Evolutionary conservation across 2,113 vertebrate genomes (phyloP).

Genomic region (Syrrhaptes paradoxus): DNA sequence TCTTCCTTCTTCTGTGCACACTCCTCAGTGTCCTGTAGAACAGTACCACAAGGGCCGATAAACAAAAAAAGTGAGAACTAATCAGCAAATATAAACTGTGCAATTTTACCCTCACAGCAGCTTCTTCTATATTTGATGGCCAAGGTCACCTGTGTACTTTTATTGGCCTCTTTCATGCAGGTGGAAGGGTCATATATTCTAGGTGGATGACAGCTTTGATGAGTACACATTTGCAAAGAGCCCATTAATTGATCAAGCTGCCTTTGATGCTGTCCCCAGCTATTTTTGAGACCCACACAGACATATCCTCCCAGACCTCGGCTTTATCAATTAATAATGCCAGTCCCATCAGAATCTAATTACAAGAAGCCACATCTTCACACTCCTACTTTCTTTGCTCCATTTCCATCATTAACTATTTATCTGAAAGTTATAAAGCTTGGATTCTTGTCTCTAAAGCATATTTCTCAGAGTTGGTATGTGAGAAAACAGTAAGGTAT

Average conservation of each 20-base stretch:
- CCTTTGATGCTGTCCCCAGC: constrained; percentile 98
- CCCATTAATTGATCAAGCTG: constrained; percentile 96
- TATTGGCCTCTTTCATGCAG: constrained; percentile 86
- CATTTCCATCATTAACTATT: constrained; percentile 97
- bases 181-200: constrained; percentile 88
- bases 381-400: constrained; percentile 85
- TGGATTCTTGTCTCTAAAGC: constrained; percentile 83
- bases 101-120: constrained; percentile 79
- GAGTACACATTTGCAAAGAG: constrained; percentile 90
- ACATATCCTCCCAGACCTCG: constrained; percentile 88
- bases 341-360: constrained; percentile 96
- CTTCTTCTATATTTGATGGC: constrained; percentile 84
- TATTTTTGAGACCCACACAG: constrained; percentile 91
- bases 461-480: constrained; percentile 71
- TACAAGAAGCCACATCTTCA: constrained; percentile 95
- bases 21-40: constrained; percentile 86
- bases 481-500: constrained; percentile 75
- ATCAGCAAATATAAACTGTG: constrained; percentile 83
- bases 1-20: constrained; percentile 82
- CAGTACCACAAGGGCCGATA: constrained; percentile 77
- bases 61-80: constrained; percentile 82
- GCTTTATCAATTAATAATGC: constrained; percentile 99
- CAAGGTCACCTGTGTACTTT: constrained; percentile 91
- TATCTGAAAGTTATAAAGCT: constrained; percentile 91
- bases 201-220: constrained; percentile 95